A percentile compares a stretch with the other conserved stretches of the same genome.
Evolutionary conservation across 2,888 invertebrate species (phyloP).

Genomic region (Panzeria rudis): DNA sequence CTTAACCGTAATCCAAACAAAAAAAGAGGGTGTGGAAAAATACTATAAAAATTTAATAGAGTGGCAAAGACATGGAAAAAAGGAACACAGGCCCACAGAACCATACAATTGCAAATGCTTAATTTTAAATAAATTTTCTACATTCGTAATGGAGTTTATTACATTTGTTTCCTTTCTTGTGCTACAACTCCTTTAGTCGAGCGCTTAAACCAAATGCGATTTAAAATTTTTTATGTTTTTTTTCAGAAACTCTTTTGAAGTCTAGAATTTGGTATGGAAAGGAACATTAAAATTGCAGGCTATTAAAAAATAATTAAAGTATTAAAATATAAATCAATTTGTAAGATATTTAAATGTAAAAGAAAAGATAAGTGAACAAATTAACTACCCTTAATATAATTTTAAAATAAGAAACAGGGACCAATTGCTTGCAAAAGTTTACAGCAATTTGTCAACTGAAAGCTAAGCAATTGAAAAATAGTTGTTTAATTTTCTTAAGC

Average conservation of each 20-base stretch:
- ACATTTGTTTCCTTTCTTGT: conserved; percentile 24
- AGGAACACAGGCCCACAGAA: not conserved
- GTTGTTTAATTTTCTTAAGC: not conserved
- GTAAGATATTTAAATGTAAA: conserved; percentile 15
- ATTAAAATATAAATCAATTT: conserved; percentile 53
- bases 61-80: conserved; percentile 26
- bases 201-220: not conserved
- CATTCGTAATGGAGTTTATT: conserved; percentile 46
- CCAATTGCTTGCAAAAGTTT: not conserved
- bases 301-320: conserved; percentile 53
- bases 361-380: not conserved
- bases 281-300: conserved; percentile 20
- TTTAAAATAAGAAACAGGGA: too few relatives aligned
- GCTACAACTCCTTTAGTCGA: conserved; percentile 12
- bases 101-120: conserved; percentile 56
- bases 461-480: not conserved
- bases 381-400: not conserved
- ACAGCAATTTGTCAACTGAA: not conserved
- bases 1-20: not conserved
- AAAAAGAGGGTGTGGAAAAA: not conserved
- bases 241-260: conserved; percentile 42
- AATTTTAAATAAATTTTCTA: conserved; percentile 54
- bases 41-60: conserved; percentile 57
- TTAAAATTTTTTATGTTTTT: conserved; percentile 24
- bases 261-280: not conserved